These are phyloP conservation scores for Deroplatys truncata DNA, from an alignment of 2,888 invertebrate species.

Conservation along the genomic window DNA sequence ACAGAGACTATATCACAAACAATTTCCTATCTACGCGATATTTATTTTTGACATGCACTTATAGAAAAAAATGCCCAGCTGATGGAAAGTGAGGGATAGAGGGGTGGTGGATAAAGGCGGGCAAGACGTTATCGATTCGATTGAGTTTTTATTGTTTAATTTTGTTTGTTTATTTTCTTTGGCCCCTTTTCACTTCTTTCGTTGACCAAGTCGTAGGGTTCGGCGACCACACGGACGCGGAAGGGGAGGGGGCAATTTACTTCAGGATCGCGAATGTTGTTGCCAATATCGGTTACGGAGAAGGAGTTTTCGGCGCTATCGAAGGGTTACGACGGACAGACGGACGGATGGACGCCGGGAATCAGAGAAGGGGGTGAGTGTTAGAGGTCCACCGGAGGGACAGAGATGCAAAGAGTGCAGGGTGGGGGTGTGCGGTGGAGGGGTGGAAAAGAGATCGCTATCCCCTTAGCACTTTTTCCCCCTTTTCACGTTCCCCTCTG, in stretches of 20 bases:
- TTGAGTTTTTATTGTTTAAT: background rate
- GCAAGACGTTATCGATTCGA: background rate
- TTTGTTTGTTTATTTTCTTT: background rate
- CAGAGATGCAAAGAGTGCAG: constrained; percentile 1
- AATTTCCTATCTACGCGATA: background rate
- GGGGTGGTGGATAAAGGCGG: background rate
- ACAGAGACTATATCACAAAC: background rate
- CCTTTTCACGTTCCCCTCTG: constrained; percentile 16
- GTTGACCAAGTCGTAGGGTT: background rate
- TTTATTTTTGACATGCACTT: background rate
- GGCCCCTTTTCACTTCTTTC: constrained; percentile 8
- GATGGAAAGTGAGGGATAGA: background rate
- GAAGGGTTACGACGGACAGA: background rate
- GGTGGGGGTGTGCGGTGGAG: constrained; percentile 10
- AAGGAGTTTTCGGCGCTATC: background rate
- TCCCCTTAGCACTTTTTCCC: constrained; percentile 31
- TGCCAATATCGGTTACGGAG: constrained; percentile 15
- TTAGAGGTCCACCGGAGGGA: constrained; percentile 10
- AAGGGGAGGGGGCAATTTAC: background rate
- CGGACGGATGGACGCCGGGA: constrained; percentile 4
- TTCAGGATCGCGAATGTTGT: constrained; percentile 12
- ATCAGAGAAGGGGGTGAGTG: constrained; percentile 13
- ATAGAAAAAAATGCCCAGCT: background rate
- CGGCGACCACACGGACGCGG: background rate
- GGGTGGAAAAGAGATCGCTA: constrained; percentile 26